Base-by-base conservation (phyloP, 2,888 invertebrate genomes). In the Luperina nickerlii region DNA sequence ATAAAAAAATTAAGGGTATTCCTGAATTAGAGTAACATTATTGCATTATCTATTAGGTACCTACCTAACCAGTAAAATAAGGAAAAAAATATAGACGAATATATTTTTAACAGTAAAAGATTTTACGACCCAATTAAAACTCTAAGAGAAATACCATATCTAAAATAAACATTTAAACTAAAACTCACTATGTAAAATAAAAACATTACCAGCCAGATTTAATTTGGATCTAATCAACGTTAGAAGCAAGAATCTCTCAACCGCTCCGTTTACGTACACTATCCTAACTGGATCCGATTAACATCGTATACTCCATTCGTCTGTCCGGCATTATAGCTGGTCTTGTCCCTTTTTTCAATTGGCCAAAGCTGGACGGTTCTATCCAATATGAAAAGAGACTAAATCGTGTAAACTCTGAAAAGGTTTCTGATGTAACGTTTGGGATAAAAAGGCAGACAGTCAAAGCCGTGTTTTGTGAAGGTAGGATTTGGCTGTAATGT, bases 281-380 rank as follows among this genome's bases (percentile, higher is more conserved):
- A 89, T 86, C 80, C 86, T 88, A 89, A 88, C 88, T 89, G 89
- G 89, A 92, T 92, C 92, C 90, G 91, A 91, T 92, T 92, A 91
- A 90, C 88, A 90, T 87, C 88, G 87, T 83, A 81, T 81, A 82
- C 82, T 83, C 78, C 81, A 85, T 76, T 82, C 78, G 84, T 74
- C 82, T 79, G 84, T 83, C 77, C 85, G 74, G 87, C 83, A 89
- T 91, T 90, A 90, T 87, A 85, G 79, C 88, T 72, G 74, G 81
- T 79, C 83, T 89, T 86, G 84, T 86, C 89, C 88, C 86, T 90
- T 91, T 92, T 88, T 92, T 90, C 89, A 90, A 90, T 90, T 89
- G 90, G 87, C 82, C 76, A 90, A 90, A 92, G 88, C 90, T 84
- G 88, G 81, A 88, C 79, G 76, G 78, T 87, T 76, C 85, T 76